Evolutionary conservation across 2,797 vertebrate species (phyloP).

Genomic region (Danio kyathit): DNA sequence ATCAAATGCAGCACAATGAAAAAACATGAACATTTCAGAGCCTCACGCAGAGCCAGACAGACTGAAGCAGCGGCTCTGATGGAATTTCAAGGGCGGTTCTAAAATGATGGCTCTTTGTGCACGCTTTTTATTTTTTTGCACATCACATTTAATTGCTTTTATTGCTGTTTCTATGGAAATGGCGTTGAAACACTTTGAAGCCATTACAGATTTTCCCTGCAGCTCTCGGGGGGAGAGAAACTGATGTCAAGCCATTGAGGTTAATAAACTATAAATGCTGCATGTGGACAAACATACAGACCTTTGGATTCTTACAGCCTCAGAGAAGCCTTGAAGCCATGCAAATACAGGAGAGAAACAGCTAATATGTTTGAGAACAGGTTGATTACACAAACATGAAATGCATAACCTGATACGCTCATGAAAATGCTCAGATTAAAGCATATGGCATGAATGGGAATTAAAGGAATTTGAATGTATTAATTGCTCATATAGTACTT

Average conservation of each 20-base stretch:
- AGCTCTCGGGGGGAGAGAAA: conserved; percentile 64
- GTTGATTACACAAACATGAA: conserved; percentile 44
- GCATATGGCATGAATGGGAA: not conserved
- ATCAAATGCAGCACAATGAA: conserved; percentile 15
- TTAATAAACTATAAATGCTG: conserved; percentile 62
- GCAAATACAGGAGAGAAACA: not conserved
- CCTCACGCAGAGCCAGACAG: conserved; percentile 13
- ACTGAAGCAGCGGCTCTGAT: conserved; percentile 57
- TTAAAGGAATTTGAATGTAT: not conserved
- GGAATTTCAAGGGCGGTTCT: conserved; percentile 73
- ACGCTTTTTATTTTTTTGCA: conserved; percentile 53
- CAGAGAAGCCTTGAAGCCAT: not conserved
- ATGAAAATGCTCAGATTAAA: conserved; percentile 31
- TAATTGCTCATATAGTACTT: not conserved
- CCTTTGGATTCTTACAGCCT: conserved; percentile 53
- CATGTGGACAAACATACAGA: conserved; percentile 58
- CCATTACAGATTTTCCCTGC: conserved; percentile 65
- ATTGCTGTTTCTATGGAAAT: conserved; percentile 83
- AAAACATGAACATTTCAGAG: conserved; percentile 28
- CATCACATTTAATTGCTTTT: conserved; percentile 76
- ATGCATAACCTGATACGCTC: conserved; percentile 51
- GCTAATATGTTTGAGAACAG: not conserved
- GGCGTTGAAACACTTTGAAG: conserved; percentile 69
- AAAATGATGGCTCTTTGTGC: conserved; percentile 73
- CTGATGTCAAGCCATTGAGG: conserved; percentile 63